These are phyloP conservation scores for Poeciliopsis presidionis DNA, from an alignment of 2,797 vertebrate species.

Conservation along the genomic window DNA sequence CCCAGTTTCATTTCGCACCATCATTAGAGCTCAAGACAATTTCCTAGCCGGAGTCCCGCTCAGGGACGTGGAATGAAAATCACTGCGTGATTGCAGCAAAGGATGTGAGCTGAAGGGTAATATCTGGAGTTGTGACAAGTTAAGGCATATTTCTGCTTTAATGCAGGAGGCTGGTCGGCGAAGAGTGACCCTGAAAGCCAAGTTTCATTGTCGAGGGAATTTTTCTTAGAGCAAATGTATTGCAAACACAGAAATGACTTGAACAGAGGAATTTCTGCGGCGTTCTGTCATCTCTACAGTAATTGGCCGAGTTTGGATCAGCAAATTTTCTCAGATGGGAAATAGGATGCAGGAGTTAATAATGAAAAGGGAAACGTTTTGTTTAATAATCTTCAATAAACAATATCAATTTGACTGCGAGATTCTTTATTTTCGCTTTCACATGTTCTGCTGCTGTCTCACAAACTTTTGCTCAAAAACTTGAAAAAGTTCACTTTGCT, in stretches of 20 bases:
- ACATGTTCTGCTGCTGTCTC: not conserved
- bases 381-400: not conserved
- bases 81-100: constrained; percentile 50
- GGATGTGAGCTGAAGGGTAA: constrained; percentile 45
- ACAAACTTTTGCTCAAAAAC: not conserved
- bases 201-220: constrained; percentile 20
- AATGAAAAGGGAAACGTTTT: not conserved
- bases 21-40: constrained; percentile 67
- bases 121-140: constrained; percentile 29
- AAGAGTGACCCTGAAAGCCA: constrained; percentile 30
- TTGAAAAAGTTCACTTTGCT: not conserved
- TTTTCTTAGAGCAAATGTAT: constrained; percentile 9
- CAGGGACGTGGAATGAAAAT: constrained; percentile 50
- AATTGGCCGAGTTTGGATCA: constrained; percentile 13
- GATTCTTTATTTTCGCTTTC: not conserved
- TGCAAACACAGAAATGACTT: constrained; percentile 22
- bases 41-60: constrained; percentile 47
- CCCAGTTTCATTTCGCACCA: constrained; percentile 46
- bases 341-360: not conserved
- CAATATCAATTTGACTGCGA: not conserved
- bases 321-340: constrained; percentile 12
- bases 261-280: constrained; percentile 7
- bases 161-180: constrained; percentile 9
- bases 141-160: constrained; percentile 42
- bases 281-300: not conserved